These are phyloP conservation scores for Sebastes matsubarae DNA, from an alignment of 2,797 vertebrate genomes.

Conservation along the genomic window DNA sequence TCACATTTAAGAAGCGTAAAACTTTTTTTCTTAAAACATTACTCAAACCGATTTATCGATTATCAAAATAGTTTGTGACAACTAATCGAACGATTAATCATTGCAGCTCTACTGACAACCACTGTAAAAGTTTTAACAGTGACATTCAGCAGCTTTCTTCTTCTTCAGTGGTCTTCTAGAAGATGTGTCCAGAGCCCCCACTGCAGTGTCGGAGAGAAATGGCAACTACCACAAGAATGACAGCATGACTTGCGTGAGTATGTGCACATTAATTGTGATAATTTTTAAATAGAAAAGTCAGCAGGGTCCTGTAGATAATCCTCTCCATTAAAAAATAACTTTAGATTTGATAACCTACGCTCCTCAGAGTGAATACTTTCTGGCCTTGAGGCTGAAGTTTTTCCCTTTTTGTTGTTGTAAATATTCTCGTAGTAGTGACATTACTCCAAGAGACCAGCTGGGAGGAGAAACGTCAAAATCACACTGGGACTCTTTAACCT, in stretches of 20 bases:
- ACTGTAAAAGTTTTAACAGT: no score
- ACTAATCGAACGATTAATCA: no score
- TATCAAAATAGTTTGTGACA: no score
- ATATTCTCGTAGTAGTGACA: background rate
- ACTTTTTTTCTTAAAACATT: no score
- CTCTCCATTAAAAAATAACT: background rate
- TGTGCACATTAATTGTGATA: background rate
- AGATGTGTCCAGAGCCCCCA: background rate
- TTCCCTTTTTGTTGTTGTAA: background rate
- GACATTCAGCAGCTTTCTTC: background rate
- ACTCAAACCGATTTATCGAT: no score
- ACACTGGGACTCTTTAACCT: background rate
- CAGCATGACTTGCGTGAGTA: background rate
- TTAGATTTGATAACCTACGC: background rate
- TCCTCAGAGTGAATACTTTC: background rate
- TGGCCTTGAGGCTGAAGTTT: fast-evolving
- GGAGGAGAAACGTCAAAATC: background rate
- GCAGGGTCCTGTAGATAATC: background rate
- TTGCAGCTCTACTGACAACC: no score
- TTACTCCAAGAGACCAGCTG: background rate
- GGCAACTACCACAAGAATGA: fast-evolving
- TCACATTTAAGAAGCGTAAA: no score
- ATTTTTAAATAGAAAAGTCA: background rate
- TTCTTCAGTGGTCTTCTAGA: background rate
- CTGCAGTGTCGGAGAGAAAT: background rate